Evolutionary conservation across 2,113 vertebrate genomes (phyloP).

Genomic region (Myrmecophaga tridactyla): DNA sequence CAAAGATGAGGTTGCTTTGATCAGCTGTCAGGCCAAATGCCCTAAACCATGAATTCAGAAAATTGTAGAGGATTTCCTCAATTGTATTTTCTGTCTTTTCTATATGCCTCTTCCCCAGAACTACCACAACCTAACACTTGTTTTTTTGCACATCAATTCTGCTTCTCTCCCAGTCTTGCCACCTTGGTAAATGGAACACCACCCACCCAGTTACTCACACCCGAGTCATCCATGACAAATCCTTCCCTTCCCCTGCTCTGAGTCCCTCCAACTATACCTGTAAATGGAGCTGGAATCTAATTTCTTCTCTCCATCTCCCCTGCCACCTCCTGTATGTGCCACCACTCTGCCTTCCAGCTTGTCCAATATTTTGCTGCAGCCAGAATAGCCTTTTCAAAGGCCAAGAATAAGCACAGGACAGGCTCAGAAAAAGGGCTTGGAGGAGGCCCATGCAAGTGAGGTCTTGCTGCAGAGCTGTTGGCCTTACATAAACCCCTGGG

Average conservation of each 20-base stretch:
- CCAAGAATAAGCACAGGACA: too few relatives aligned
- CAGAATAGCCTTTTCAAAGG: background rate
- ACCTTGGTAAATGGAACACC: background rate
- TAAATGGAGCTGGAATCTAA: background rate
- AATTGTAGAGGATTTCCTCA: background rate
- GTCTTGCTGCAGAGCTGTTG: background rate
- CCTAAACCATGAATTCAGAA: background rate
- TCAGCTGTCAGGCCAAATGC: background rate
- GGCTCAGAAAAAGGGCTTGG: background rate
- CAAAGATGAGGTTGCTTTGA: too few relatives aligned
- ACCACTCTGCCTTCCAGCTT: rapidly evolving
- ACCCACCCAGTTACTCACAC: background rate
- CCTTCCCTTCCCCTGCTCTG: background rate
- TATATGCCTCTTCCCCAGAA: background rate
- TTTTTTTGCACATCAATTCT: background rate
- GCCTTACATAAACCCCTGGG: rapidly evolving
- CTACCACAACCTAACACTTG: background rate
- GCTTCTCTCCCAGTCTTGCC: background rate
- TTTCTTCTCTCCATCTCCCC: background rate
- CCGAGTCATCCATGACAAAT: background rate
- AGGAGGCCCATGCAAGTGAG: background rate
- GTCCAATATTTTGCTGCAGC: background rate
- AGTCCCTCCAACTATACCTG: background rate
- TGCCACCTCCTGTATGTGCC: rapidly evolving
- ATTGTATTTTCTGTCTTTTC: background rate